These are phyloP conservation scores for Rhimphoctona megacephalus DNA, from an alignment of 2,888 invertebrate genomes.

Conservation along the genomic window DNA sequence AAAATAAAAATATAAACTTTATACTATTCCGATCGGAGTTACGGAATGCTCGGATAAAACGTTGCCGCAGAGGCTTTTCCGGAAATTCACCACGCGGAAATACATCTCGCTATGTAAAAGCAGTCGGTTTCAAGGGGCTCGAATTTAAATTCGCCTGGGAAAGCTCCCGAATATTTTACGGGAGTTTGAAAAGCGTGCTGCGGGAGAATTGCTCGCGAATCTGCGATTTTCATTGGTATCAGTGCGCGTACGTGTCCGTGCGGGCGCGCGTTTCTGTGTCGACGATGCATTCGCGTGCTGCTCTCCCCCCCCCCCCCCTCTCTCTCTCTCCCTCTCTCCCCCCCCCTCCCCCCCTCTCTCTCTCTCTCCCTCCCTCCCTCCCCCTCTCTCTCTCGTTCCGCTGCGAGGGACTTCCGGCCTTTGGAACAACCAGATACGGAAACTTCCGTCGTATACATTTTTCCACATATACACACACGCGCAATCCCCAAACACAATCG, in stretches of 20 bases:
- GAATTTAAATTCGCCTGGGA: slow-evolving; percentile 54
- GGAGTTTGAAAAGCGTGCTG: slow-evolving; percentile 42
- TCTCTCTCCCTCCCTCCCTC: too few species aligned
- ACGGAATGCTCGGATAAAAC: neutral
- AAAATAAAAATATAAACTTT: neutral
- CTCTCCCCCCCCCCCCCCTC: neutral
- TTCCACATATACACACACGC: neutral
- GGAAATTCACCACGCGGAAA: neutral
- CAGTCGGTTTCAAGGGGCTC: neutral
- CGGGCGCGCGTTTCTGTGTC: neutral
- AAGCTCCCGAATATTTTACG: slow-evolving; percentile 56
- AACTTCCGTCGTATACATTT: slow-evolving; percentile 48
- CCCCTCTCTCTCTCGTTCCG: neutral
- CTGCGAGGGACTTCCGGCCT: slow-evolving; percentile 58
- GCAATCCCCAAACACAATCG: neutral
- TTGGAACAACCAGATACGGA: slow-evolving; percentile 61
- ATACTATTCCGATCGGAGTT: neutral
- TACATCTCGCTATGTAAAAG: slow-evolving; percentile 4
- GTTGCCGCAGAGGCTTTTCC: slow-evolving; percentile 5
- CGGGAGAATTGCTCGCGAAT: slow-evolving; percentile 12
- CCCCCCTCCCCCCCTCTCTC: neutral
- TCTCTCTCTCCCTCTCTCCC: neutral
- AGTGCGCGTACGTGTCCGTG: neutral
- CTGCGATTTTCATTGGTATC: slow-evolving; percentile 13
- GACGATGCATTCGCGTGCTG: slow-evolving; percentile 38